A percentile compares a stretch with the other conserved stretches of the same genome.
These are phyloP conservation scores for Tokudaia muenninki DNA, from an alignment of 2,797 vertebrate genomes.

Conservation along the genomic window DNA sequence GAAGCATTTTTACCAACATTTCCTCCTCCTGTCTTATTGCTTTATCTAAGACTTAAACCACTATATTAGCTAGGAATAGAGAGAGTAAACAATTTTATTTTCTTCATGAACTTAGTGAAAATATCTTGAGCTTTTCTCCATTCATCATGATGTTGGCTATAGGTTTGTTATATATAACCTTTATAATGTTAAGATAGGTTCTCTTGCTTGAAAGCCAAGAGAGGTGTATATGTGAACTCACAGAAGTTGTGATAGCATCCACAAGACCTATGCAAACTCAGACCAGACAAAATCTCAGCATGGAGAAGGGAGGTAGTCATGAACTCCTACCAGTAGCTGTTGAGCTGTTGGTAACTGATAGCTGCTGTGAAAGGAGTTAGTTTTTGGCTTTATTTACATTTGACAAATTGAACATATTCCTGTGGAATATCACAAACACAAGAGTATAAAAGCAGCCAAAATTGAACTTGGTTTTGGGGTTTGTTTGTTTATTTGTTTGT, in stretches of 20 bases:
- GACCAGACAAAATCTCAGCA: background rate
- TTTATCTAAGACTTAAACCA: background rate
- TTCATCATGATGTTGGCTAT: background rate
- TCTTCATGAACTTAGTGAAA: background rate
- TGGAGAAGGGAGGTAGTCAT: background rate
- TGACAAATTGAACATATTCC: background rate
- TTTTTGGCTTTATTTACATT: background rate
- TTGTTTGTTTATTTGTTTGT: background rate
- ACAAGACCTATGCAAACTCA: background rate
- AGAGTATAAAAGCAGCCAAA: background rate
- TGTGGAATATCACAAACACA: background rate
- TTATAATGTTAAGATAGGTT: background rate
- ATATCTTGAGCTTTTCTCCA: background rate
- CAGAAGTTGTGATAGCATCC: background rate
- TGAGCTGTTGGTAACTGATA: background rate
- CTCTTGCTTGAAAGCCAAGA: background rate
- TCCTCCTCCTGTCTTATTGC: background rate
- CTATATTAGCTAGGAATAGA: background rate
- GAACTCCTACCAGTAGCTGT: too few species aligned
- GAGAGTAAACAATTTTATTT: background rate
- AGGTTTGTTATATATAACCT: background rate
- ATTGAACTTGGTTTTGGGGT: background rate
- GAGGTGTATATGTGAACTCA: background rate
- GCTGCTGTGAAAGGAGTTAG: background rate
- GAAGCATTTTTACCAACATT: background rate